phyloP scores from a whole-genome alignment of 2,113 vertebrate genomes.

The Ammodytes marinus region DNA sequence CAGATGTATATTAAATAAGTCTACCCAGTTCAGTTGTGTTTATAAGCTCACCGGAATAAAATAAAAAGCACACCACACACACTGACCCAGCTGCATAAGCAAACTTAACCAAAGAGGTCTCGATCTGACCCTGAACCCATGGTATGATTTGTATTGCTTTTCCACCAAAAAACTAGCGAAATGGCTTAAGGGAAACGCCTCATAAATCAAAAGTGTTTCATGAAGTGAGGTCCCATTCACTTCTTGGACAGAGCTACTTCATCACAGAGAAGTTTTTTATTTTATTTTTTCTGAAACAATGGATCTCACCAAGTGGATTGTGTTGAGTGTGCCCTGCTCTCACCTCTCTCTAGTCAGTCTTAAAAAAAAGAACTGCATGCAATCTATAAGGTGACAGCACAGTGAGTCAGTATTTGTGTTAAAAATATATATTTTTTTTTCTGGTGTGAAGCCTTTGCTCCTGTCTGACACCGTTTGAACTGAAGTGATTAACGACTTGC shows the following conservation, averaged over 20 bases:
- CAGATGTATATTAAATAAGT: background rate
- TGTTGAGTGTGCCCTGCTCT: slow-evolving; percentile 17
- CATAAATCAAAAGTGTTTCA: slow-evolving; percentile 65
- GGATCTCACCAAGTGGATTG: slow-evolving; percentile 28
- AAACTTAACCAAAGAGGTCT: slow-evolving; percentile 8
- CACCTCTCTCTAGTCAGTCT: background rate
- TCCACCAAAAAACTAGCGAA: slow-evolving; percentile 38
- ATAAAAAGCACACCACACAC: background rate
- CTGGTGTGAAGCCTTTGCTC: slow-evolving; percentile 37
- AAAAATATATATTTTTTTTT: slow-evolving; percentile 43
- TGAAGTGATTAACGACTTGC: slow-evolving; percentile 67
- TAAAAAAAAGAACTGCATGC: slow-evolving; percentile 26
- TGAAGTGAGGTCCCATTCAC: slow-evolving; percentile 48
- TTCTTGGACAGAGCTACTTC: slow-evolving; percentile 48
- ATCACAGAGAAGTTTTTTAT: slow-evolving; percentile 38
- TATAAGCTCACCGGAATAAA: background rate
- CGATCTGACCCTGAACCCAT: slow-evolving; percentile 22
- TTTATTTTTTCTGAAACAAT: slow-evolving; percentile 34
- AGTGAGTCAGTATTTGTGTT: slow-evolving; percentile 11
- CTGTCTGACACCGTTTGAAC: slow-evolving; percentile 53
- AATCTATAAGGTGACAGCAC: slow-evolving; percentile 37
- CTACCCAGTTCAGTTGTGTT: background rate
- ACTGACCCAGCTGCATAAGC: background rate
- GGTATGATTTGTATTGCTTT: slow-evolving; percentile 16
- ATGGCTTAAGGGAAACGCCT: slow-evolving; percentile 37